Percentiles rank a stretch among this genome's conserved stretches.
These are phyloP conservation scores for Rhodinocichla rosea DNA, from an alignment of 2,113 vertebrate genomes.

Conservation along the genomic window DNA sequence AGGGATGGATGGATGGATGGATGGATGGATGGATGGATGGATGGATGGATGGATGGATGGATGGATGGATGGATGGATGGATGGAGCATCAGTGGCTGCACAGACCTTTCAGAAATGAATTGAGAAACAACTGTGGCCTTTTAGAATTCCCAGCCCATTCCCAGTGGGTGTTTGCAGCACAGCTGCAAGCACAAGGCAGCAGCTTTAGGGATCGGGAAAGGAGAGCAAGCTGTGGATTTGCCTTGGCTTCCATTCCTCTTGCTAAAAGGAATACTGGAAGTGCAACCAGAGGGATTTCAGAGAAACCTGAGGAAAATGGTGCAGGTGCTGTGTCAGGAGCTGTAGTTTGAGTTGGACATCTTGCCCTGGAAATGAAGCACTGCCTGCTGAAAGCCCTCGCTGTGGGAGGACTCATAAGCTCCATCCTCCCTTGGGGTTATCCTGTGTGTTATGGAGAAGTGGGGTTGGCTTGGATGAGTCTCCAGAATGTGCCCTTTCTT, in stretches of 20 bases:
- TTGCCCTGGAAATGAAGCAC: background rate
- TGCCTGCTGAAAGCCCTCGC: background rate
- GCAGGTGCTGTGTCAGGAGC: background rate
- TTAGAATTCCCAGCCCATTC: background rate
- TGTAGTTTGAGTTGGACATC: background rate
- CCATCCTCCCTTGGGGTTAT: background rate
- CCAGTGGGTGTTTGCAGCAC: background rate
- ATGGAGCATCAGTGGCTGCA: rapidly evolving
- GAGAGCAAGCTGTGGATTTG: background rate
- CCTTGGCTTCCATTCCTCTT: background rate
- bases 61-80: background rate
- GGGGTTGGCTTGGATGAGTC: background rate
- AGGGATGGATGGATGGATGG: background rate
- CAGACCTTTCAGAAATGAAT: background rate
- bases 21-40: background rate
- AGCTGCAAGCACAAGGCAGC: background rate
- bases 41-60: background rate
- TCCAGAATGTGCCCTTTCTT: background rate
- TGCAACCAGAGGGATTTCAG: background rate
- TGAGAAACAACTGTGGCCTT: background rate
- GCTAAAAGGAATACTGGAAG: background rate
- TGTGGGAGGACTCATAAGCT: background rate
- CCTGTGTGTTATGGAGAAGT: background rate
- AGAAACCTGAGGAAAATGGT: background rate
- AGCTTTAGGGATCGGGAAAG: background rate